Evolutionary conservation across 1,140 invertebrate species (phyloP), one percentile per base, ranked within the genome.

Genomic region (Drosophila sproati): DNA sequence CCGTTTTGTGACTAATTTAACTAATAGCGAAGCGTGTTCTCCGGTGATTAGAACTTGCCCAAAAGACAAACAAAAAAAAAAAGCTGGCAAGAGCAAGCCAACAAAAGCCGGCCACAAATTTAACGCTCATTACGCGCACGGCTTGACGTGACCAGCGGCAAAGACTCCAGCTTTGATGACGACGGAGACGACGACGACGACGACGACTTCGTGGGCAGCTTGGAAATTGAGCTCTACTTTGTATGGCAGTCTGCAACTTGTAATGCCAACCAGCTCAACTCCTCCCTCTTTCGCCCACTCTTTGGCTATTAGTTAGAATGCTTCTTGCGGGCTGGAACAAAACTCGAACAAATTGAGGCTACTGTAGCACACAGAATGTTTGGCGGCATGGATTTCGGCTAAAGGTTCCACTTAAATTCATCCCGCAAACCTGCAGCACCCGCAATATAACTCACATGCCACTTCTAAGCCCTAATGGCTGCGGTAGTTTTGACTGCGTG

Each of bases 1-100:
- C 85, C 85, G 83, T 89, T 87, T 87, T 87, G 85, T 87, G 85
- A 88, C 83, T 89, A 87, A 88, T 87, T 87, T 87, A 74, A 80
- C 66, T 79, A 83, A 87, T 88, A 86, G 73, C 60, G 56, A 88
- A 87, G 83, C 83, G 83, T 87, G 83, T 80, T 89, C 80, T 62
- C 3, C 31, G 70, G 70, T 71, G 80, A 87, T 87, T 87, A 87
- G 83, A 89, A 87, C 85, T 80, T 87, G 77, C 80, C 85, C 77
- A 87, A 87, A 87, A 82, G 57, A 32, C 64, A 47, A 67, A 52
- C 55, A 62, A 48, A 55, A 55, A 10, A 6, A 66, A 20, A 43
- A 48, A 31, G n/a, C 10, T n/a, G 10, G 37, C 37, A 5, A 10
- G 48, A 12, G 75, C 45, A 47, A 81, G 47, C 37, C 50, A 67